Base-by-base conservation (phyloP, 2,888 invertebrate species). In the Entomobrya proxima region DNA sequence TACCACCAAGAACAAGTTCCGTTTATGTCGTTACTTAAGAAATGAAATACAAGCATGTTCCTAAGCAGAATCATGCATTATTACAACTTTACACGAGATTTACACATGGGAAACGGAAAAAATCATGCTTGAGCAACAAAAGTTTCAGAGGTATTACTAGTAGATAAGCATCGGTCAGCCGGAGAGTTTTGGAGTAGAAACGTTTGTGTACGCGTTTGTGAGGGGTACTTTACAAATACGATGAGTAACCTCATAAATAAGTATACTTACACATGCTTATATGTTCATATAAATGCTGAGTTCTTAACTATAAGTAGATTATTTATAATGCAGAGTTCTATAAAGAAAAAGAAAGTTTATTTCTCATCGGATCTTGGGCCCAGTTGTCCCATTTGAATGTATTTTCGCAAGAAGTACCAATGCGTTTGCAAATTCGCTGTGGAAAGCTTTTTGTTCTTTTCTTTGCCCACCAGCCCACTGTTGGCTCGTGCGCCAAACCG, bases 391-490 rank as follows among this genome's bases (percentile, higher is more conserved):
- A 50, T 50, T 72, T 74, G 74, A 18, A 77, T 2, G 27, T 44
- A 35, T 84, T 58, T 84, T 78, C 61, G 61, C 84, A 78, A 61
- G 58, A 77, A n/a, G 47, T 37, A 52, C 55, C 61, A 58, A 72
- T 55, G 58, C 83, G 67, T 52, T 55, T 40, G 83, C 76, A 69
- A 50, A 76, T 84, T 72, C 35, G 72, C 55, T 69, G n/a, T n/a
- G n/a, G n/a, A n/a, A 76, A 37, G 61, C 55, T 18, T 55, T 58
- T 52, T 58, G 75, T 83, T 78, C 58, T 67, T 67, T 64, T 69
- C 64, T 61, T 6, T 52, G 11, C 15, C 74, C 27, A 13, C 50
- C 27, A 74, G 21, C 47, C 50, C n/a, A 61, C 27, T 30, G 30
- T 55, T 58, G 72, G 40, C 72, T 69, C 80, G 52, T 55, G 72